A percentile compares a stretch with the other conserved stretches of the same genome.
These are phyloP conservation scores for Nasonia giraulti DNA, from an alignment of 1,140 invertebrate species.

Conservation along the genomic window DNA sequence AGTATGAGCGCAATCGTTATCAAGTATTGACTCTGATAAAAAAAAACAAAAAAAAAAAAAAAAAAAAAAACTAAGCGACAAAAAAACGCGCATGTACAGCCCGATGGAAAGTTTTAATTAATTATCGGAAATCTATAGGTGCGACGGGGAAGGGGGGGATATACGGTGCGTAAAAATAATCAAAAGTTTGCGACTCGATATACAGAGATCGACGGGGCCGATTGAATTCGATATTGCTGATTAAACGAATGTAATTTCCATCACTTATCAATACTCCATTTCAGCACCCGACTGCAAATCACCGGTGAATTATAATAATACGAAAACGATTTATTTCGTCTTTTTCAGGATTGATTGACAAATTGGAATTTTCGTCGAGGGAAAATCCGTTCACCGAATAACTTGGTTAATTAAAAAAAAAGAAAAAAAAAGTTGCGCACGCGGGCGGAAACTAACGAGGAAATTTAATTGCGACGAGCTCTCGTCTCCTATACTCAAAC, in stretches of 20 bases:
- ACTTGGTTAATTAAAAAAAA: background rate
- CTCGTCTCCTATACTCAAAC: background rate
- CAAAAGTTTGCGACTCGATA: background rate
- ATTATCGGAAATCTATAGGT: background rate
- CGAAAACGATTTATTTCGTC: background rate
- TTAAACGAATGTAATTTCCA: background rate
- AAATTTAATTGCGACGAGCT: background rate
- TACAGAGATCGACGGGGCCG: too few species aligned
- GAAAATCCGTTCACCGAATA: background rate
- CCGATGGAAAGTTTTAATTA: background rate
- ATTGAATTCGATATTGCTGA: background rate
- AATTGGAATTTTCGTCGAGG: background rate
- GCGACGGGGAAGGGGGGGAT: background rate
- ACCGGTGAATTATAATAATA: too few species aligned
- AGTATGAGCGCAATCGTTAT: background rate
- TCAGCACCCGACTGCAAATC: background rate
- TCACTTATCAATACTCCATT: background rate
- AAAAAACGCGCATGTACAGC: background rate
- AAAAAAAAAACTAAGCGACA: too few species aligned
- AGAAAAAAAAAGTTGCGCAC: background rate
- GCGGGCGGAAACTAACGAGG: background rate
- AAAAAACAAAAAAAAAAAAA: too few species aligned
- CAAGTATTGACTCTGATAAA: background rate
- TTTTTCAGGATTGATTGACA: background rate
- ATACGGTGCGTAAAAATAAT: background rate